Evolutionary conservation across 2,888 invertebrate genomes (phyloP), one percentile per base, ranked within the genome.

Genomic region (Folsomia manolachei): DNA sequence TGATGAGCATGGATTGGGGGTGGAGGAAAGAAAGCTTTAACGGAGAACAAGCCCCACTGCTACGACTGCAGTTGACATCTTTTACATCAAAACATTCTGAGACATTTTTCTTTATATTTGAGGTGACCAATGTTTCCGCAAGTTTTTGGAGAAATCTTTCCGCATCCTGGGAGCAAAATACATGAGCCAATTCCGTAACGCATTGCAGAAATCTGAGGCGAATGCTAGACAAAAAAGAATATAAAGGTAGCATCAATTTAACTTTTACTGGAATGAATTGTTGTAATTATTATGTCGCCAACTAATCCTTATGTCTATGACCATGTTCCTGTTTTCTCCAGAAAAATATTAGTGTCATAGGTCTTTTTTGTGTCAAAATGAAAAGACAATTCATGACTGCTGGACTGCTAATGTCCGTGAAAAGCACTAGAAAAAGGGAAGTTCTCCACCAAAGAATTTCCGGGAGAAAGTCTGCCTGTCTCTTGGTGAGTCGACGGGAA

Each of bases 191-290:
- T 24, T 78, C 75, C 23, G 75, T 71, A 26, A 77, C 74, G 65
- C 79, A 78, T 18, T 74, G 73, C 23, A 76, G 68, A 61, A 74
- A 78, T 0, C 53, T 67, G 23, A 75, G 72, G 11, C 80, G 76
- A 63, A 77, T 27, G 69, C 79, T 79, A 4, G 39, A 39, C 23
- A 63, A 63, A 19, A 2, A 69, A 19, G 52, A 23, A 70, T 52
- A 69, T 19, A 24, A 60, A 51, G n/a, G 25, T 19, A 62, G 27
- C n/a, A 19, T 27, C 63, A 63, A 63, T 63, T 63, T 4, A 18
- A 56, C n/a, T n/a, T n/a, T n/a, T n/a, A n/a, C n/a, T n/a, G n/a
- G n/a, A n/a, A n/a, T n/a, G n/a, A n/a, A n/a, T n/a, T n/a, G n/a
- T 39, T 9, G 14, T 39, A 39, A 39, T 39, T 9, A 39, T 4